phyloP scores from a whole-genome alignment of 2,888 invertebrate species.

The Napeogenes sylphis region DNA sequence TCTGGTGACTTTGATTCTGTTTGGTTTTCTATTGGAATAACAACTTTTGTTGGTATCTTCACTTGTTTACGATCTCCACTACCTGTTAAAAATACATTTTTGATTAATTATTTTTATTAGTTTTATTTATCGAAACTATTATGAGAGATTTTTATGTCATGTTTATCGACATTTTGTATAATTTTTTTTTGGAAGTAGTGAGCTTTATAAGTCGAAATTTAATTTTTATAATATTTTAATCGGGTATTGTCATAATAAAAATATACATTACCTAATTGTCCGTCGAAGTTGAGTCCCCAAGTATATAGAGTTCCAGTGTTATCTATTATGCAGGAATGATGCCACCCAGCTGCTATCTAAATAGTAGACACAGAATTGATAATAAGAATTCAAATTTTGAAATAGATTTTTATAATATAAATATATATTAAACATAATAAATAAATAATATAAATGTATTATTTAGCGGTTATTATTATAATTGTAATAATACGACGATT shows the following conservation, averaged over 20 bases:
- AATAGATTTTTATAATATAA: too few species aligned
- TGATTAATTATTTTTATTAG: neutral
- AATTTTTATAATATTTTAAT: too few species aligned
- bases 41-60: slow-evolving; percentile 74
- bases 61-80: slow-evolving; percentile 81
- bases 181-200: too few species aligned
- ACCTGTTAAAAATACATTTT: slow-evolving; percentile 40
- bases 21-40: slow-evolving; percentile 38
- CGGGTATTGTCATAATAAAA: neutral
- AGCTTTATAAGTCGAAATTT: too few species aligned
- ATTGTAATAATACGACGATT: too few species aligned
- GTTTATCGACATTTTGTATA: neutral
- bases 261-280: slow-evolving; percentile 83
- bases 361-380: neutral
- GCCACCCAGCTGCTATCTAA: slow-evolving; percentile 84
- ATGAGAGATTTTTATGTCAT: neutral
- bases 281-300: slow-evolving; percentile 94
- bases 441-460: too few species aligned
- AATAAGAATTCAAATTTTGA: too few species aligned
- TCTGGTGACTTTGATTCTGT: slow-evolving; percentile 43
- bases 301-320: slow-evolving; percentile 84
- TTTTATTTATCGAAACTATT: neutral
- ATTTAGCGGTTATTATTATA: too few species aligned
- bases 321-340: slow-evolving; percentile 87
- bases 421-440: too few species aligned